These are phyloP conservation scores for Lomographa bimaculata DNA, from an alignment of 2,888 invertebrate genomes.

Conservation along the genomic window DNA sequence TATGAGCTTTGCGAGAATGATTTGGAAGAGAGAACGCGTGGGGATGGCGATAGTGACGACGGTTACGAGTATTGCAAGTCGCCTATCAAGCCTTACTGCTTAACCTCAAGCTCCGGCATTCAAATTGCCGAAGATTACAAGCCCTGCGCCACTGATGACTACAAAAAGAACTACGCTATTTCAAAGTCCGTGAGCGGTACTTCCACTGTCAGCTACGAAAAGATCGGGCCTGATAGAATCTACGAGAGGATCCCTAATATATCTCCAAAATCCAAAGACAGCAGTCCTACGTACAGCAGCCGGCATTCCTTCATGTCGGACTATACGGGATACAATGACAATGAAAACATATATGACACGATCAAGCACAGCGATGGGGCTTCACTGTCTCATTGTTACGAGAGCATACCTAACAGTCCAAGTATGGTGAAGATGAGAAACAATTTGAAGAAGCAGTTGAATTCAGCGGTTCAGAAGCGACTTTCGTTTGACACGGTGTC, in stretches of 20 bases:
- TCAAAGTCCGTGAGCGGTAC: constrained; percentile 75
- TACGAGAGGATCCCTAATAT: constrained; percentile 74
- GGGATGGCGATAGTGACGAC: constrained; percentile 76
- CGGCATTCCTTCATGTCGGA: constrained; percentile 70
- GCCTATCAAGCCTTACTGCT: constrained; percentile 70
- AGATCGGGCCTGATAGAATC: constrained; percentile 74
- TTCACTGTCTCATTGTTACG: constrained; percentile 84
- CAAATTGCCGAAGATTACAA: constrained; percentile 82
- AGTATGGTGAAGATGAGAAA: constrained; percentile 71
- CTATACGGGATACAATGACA: constrained; percentile 70
- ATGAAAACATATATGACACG: constrained; percentile 85
- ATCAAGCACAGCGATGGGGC: constrained; percentile 81
- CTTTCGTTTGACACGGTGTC: constrained; percentile 76
- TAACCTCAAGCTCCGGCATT: constrained; percentile 68
- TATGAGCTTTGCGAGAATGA: constrained; percentile 77
- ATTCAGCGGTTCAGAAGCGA: constrained; percentile 66
- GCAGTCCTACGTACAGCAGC: constrained; percentile 66
- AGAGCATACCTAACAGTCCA: constrained; percentile 82
- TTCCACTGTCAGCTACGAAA: constrained; percentile 74
- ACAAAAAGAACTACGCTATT: constrained; percentile 63
- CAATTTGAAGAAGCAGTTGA: constrained; percentile 62
- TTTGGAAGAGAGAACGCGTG: constrained; percentile 70
- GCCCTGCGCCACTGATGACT: constrained; percentile 53
- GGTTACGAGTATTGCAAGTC: constrained; percentile 80
- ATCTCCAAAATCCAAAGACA: constrained; percentile 61